Evolutionary conservation across 2,797 vertebrate species (phyloP), one percentile per base, ranked within the genome.

Genomic region (Amniataba percoides): DNA sequence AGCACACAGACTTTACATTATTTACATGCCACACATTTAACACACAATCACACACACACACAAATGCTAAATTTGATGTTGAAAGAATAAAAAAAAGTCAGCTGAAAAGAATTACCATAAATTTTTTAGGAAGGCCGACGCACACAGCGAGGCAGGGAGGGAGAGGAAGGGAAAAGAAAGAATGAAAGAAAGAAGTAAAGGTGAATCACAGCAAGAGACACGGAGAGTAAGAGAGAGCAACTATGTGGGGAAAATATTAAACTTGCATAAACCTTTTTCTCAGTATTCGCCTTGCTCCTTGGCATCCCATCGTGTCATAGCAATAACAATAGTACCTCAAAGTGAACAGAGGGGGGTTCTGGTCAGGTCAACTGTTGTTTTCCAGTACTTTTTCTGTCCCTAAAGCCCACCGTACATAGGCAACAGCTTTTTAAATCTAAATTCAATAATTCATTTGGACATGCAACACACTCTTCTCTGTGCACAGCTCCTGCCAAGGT

Each of bases 1-100:
- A 88, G 87, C 83, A 72, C 86, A 61, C 74, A 31, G 27, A 61
- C 69, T 78, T 78, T 93, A 70, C 70, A 94, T 95, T 89, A 94
- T 94, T 94, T 46, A 93, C 71, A 76, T 1, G 36, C 57, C 25
- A 62, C 55, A 67, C 66, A 87, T 90, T 85, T 81, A 84, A 87
- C 74, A 90, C 83, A 85, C 80, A 87, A 71, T 74, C 69, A 52
- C 25, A 59, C 65, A 80, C 65, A 80, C 74, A 80, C 19, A 70
- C 51, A 61, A 62, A 82, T 56, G 53, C 58, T 65, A 75, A 61
- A 65, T 62, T 77, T 13, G 73, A 84, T 77, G 64, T 61, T 56
- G 19, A 27, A 31, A 31, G 34, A 13, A 18, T 48, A 27, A 48
- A 55, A 63, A 36, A 83, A 71, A 64, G 7, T 4, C 1, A 21